Conservation (phyloP, 2,888 invertebrate species). For the Aphelenchoides bicaudatus region DNA sequence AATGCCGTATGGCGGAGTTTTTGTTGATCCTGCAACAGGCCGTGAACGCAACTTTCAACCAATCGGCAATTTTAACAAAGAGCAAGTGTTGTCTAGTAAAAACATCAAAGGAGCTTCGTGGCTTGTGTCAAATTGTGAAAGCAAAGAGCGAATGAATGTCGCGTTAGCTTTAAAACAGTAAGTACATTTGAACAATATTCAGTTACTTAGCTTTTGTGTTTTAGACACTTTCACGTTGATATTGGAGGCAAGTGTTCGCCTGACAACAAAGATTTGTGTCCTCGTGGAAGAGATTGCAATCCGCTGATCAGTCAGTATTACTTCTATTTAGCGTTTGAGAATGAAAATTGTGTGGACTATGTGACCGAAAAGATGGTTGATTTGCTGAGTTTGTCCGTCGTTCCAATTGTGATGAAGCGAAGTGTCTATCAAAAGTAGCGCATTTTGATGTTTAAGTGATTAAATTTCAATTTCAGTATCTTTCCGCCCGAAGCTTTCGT, state of each 20-base stretch:
- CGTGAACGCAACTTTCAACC: conserved; percentile 35
- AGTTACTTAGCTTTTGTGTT: conserved; percentile 3
- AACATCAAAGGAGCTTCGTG: conserved; percentile 44
- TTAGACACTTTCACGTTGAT: conserved; percentile 46
- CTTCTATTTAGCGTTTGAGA: conserved; percentile 55
- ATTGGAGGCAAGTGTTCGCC: conserved; percentile 50
- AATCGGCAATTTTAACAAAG: conserved; percentile 1
- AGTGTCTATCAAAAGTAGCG: conserved; percentile 14
- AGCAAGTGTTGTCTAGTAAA: conserved; percentile 35
- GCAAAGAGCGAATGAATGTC: conserved; percentile 43
- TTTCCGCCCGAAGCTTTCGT: conserved; percentile 51
- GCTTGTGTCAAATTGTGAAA: conserved; percentile 57
- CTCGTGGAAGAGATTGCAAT: conserved; percentile 28
- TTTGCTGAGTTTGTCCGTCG: conserved; percentile 36
- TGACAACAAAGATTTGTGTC: conserved; percentile 36
- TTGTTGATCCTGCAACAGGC: conserved; percentile 39
- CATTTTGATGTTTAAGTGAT: background rate
- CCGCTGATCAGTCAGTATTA: conserved; percentile 38
- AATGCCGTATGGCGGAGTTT: conserved; percentile 62
- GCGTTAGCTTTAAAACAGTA: conserved; percentile 44
- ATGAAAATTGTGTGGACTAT: conserved; percentile 54
- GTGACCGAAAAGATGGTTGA: conserved; percentile 57
- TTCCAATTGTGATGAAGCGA: conserved; percentile 55
- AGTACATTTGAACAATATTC: conserved; percentile 9
- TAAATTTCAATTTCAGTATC: conserved; percentile 30